Percentiles rank a stretch among this genome's conserved stretches.
Evolutionary conservation across 2,888 invertebrate genomes (phyloP).

Genomic region (Synergus japonicus): DNA sequence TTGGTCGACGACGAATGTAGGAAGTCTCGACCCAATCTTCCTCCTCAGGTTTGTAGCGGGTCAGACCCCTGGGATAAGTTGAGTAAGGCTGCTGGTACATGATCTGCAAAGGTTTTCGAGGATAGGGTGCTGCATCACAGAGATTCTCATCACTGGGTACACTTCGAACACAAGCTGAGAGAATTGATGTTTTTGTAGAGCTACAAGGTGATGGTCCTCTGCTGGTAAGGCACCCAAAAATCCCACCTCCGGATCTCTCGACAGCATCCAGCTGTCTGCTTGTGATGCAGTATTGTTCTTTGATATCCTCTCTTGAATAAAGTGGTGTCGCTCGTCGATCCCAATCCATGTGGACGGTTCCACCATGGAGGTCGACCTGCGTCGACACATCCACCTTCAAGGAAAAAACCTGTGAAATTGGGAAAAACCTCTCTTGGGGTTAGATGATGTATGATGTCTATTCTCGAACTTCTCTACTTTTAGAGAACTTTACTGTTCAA

Average conservation of each 20-base stretch:
- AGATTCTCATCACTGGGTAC: constrained; percentile 94
- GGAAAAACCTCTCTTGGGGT: constrained; percentile 28
- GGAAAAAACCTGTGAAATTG: constrained; percentile 43
- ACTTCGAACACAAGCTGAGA: constrained; percentile 92
- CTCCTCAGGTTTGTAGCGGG: constrained; percentile 68
- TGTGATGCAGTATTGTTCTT: constrained; percentile 96
- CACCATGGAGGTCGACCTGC: constrained; percentile 77
- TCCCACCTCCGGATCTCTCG: constrained; percentile 82
- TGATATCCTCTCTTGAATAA: constrained; percentile 93
- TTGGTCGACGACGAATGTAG: constrained; percentile 89
- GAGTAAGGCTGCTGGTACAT: constrained; percentile 73
- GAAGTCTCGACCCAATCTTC: constrained; percentile 88
- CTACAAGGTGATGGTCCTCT: constrained; percentile 84
- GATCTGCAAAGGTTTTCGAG: constrained; percentile 78
- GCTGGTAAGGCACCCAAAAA: constrained; percentile 92
- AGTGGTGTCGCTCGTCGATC: constrained; percentile 79
- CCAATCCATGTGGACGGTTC: constrained; percentile 79
- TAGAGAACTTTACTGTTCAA: background rate
- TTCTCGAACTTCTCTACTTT: background rate
- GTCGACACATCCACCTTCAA: constrained; percentile 76
- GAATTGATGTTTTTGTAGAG: constrained; percentile 82
- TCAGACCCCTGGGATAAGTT: constrained; percentile 65
- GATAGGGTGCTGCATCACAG: constrained; percentile 89
- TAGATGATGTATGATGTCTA: background rate
- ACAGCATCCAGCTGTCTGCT: constrained; percentile 92